Percentiles rank a stretch among this genome's conserved stretches.
phyloP scores from a whole-genome alignment of 2,797 vertebrate species.

The Melanotaenia parkinsoni region DNA sequence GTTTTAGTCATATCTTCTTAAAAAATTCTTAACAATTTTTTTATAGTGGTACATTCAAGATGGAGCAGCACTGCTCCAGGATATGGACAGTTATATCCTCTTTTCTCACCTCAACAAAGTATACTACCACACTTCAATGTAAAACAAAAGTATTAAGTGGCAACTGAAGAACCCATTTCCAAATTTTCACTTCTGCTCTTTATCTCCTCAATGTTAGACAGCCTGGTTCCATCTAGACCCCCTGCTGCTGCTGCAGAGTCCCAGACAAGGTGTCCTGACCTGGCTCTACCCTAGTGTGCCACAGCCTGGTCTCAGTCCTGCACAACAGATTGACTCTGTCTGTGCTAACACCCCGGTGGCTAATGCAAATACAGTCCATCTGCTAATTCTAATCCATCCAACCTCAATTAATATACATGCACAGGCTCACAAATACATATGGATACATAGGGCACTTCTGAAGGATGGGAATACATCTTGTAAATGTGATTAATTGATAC shows the following conservation, averaged over 20 bases:
- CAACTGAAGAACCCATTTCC: slow-evolving; percentile 10
- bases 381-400: slow-evolving; percentile 77
- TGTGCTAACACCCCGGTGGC: slow-evolving; percentile 69
- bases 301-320: slow-evolving; percentile 69
- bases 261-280: slow-evolving; percentile 76
- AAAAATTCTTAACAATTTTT: too few species aligned
- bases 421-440: slow-evolving; percentile 39
- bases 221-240: slow-evolving; percentile 52
- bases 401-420: slow-evolving; percentile 40
- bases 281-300: slow-evolving; percentile 72
- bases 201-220: slow-evolving; percentile 49
- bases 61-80: too few species aligned
- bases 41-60: too few species aligned
- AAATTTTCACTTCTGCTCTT: slow-evolving; percentile 35
- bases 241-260: slow-evolving; percentile 55
- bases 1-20: slow-evolving; percentile 32
- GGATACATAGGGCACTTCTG: slow-evolving; percentile 23
- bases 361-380: slow-evolving; percentile 80
- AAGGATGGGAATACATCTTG: slow-evolving; percentile 37
- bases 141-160: slow-evolving; percentile 2
- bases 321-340: slow-evolving; percentile 74
- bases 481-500: slow-evolving; percentile 76
- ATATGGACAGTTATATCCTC: slow-evolving; percentile 7
- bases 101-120: slow-evolving; percentile 31
- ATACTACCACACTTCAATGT: slow-evolving; percentile 20